Base-by-base conservation (phyloP, 2,113 vertebrate genomes). In the Cercopithecus mona region DNA sequence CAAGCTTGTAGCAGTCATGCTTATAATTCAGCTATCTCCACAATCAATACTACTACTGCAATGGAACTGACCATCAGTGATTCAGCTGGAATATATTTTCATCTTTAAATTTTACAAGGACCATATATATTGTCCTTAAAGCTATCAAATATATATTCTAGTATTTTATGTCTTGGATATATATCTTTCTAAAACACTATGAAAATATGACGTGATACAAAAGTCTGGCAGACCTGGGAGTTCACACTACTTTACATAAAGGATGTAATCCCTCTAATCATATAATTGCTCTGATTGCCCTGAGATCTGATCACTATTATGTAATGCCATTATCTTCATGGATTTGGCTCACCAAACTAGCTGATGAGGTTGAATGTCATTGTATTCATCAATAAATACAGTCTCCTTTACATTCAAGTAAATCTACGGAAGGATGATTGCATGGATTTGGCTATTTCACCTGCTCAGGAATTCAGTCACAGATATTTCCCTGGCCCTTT, bases 161-260 rank as follows among this genome's bases (percentile, higher is more conserved):
- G 90, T 82, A 72, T 45, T 38, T 66, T 59, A 73, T 91, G 88
- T 90, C 16, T 78, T 80, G 75, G 81, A 23, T 72, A 40, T 6
- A 88, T 35, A 35, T 80, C 76, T 87, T 80, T 90, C 50, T 96
- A 78, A 96, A 93, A 90, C 27, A 72, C 13, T 48, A 17, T 73
- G n/a, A 84, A 86, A 90, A 94, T 85, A 43, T 17, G 59, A 87
- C 90, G n/a, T 55, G 12, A 20, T 32, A 88, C 38, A 84, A 80
- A 82, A 92, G 79, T 78, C 20, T 80, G 59, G 30, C 35, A 48
- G 14, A 90, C 92, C 43, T 25, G 23, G 73, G n/a, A 82, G 30
- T 61, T 97, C 30, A 93, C 45, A 35, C 32, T 96, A 35, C 35
- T 80, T 93, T 96, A 78, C 23, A 25, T 82, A 57, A 14, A 88